Conservation (phyloP, 1,140 invertebrate genomes). For the Chrysomallon squamiferum region DNA sequence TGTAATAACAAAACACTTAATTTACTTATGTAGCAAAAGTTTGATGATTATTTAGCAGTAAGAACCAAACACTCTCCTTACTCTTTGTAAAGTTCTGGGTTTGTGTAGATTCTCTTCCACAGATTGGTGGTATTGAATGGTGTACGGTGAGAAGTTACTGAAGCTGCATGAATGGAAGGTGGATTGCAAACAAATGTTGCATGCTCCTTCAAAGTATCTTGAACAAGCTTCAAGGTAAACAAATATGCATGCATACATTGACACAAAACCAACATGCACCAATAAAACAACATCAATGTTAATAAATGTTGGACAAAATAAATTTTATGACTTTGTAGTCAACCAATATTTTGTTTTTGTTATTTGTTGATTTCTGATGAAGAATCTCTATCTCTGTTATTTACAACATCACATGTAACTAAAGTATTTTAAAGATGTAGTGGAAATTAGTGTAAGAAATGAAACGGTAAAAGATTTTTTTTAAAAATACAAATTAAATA, state of each 20-base stretch:
- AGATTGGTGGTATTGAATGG: conserved; percentile 39
- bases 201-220: conserved; percentile 58
- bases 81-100: conserved; percentile 48
- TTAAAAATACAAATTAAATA: too few relatives aligned
- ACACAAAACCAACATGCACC: neutral
- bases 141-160: conserved; percentile 44
- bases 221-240: conserved; percentile 50
- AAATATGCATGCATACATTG: neutral
- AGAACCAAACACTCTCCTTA: conserved; percentile 33
- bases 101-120: conserved; percentile 60
- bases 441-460: too few relatives aligned
- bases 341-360: too few relatives aligned
- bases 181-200: conserved; percentile 48
- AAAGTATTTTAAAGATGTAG: too few relatives aligned
- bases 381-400: too few relatives aligned
- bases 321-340: neutral
- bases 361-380: too few relatives aligned
- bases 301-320: neutral
- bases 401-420: too few relatives aligned
- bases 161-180: conserved; percentile 28
- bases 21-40: too few relatives aligned
- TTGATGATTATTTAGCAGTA: too few relatives aligned
- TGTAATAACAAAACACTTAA: too few relatives aligned
- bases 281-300: neutral
- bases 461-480: too few relatives aligned